These are phyloP conservation scores for Sciaenops ocellatus DNA, from an alignment of 2,797 vertebrate genomes.

Conservation along the genomic window DNA sequence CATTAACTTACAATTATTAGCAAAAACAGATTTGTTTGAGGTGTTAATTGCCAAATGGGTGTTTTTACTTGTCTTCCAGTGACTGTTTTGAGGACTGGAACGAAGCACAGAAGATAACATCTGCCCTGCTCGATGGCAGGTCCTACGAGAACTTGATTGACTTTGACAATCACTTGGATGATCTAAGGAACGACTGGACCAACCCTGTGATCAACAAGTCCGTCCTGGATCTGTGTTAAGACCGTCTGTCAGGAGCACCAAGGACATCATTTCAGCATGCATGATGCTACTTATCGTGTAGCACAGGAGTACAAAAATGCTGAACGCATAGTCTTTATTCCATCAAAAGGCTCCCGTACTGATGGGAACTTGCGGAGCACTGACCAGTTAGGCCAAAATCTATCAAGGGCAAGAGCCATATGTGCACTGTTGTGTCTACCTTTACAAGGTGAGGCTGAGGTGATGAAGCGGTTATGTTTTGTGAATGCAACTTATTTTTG, in stretches of 20 bases:
- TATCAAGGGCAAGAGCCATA: conserved; percentile 68
- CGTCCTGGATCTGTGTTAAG: conserved; percentile 95
- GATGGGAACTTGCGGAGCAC: conserved; percentile 42
- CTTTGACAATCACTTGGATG: conserved; percentile 98
- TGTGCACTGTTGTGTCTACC: conserved; percentile 48
- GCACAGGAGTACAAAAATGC: conserved; percentile 58
- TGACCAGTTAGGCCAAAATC: conserved; percentile 54
- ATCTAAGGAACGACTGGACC: conserved; percentile 98
- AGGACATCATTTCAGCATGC: conserved; percentile 72
- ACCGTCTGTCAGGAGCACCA: conserved; percentile 11
- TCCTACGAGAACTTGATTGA: conserved; percentile 95
- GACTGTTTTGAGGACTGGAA: conserved; percentile 97
- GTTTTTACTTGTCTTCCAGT: conserved; percentile 75
- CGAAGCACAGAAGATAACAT: conserved; percentile 94
- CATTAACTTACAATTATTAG: neutral
- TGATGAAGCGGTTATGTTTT: conserved; percentile 43
- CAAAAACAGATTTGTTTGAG: neutral
- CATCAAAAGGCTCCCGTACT: conserved; percentile 50
- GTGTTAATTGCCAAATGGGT: neutral
- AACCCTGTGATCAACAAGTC: conserved; percentile 99
- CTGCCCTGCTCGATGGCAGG: conserved; percentile 91
- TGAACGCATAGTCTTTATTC: conserved; percentile 57
- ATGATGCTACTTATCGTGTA: conserved; percentile 66
- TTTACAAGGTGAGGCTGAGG: conserved; percentile 57
- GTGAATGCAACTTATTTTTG: conserved; percentile 48